Conservation (phyloP, 2,797 vertebrate species). For the Notamacropus eugenii region DNA sequence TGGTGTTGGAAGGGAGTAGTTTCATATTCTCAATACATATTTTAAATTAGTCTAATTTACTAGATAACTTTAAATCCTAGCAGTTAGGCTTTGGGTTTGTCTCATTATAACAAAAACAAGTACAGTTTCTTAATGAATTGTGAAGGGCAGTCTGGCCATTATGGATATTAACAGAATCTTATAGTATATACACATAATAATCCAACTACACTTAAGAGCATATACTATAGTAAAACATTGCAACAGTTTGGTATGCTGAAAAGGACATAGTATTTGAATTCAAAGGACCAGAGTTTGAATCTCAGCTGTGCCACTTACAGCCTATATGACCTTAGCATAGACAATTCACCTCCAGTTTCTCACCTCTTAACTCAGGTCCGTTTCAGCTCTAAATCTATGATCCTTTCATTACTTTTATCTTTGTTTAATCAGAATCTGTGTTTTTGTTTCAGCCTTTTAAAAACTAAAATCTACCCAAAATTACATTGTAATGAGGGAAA, state of each 20-base stretch:
- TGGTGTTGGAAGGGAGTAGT: neutral
- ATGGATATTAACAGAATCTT: neutral
- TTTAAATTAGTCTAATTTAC: constrained; percentile 55
- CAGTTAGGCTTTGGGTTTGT: constrained; percentile 76
- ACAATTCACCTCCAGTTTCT: neutral
- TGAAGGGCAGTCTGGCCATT: neutral
- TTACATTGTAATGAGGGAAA: neutral
- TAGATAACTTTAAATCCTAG: constrained; percentile 56
- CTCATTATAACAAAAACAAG: constrained; percentile 59
- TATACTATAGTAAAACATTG: neutral
- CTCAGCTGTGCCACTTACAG: neutral
- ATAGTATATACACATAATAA: neutral
- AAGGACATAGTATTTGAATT: neutral
- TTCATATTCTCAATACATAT: constrained; percentile 48
- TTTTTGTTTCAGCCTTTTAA: neutral
- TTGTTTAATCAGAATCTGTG: neutral
- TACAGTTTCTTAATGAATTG: constrained; percentile 13
- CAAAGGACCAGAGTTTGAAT: neutral
- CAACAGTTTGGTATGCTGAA: neutral
- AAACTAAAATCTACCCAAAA: neutral
- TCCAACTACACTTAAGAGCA: neutral
- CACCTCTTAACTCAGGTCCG: neutral
- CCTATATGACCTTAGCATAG: neutral
- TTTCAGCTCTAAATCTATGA: neutral
- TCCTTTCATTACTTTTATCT: neutral